Conservation (phyloP, 2,797 vertebrate species). For the Apogon talboti region DNA sequence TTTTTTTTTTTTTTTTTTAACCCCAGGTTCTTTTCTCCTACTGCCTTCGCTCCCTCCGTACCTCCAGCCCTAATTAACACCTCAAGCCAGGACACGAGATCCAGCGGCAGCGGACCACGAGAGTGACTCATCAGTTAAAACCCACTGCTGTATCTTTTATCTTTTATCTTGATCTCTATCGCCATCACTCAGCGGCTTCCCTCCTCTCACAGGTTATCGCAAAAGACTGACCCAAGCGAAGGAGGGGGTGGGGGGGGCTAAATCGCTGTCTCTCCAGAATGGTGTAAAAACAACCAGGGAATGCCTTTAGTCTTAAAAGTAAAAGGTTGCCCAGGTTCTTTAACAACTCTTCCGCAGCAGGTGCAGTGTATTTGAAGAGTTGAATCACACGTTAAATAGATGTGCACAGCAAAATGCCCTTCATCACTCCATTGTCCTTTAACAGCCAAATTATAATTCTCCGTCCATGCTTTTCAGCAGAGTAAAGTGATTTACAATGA, state of each 20-base stretch:
- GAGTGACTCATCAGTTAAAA: slow-evolving; percentile 75
- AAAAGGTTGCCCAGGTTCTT: slow-evolving; percentile 13
- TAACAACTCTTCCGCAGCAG: slow-evolving; percentile 3
- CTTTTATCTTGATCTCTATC: slow-evolving; percentile 74
- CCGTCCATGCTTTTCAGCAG: too few species aligned
- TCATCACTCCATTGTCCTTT: too few species aligned
- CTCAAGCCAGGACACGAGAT: slow-evolving; percentile 57
- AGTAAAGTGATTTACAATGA: too few species aligned
- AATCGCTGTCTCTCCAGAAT: slow-evolving; percentile 4
- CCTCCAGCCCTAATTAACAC: slow-evolving; percentile 72
- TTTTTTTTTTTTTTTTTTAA: background rate
- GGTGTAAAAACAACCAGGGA: slow-evolving; percentile 11
- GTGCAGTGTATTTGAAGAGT: background rate
- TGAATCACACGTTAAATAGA: background rate
- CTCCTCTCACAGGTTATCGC: slow-evolving; percentile 57
- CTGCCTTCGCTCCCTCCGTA: slow-evolving; percentile 21
- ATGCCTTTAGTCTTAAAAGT: slow-evolving; percentile 13
- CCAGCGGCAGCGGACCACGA: slow-evolving; percentile 41
- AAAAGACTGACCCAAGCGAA: slow-evolving; percentile 15
- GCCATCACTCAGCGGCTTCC: slow-evolving; percentile 63
- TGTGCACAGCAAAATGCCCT: too few species aligned
- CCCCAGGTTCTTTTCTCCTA: background rate
- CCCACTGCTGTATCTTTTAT: slow-evolving; percentile 67
- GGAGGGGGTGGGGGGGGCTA: background rate
- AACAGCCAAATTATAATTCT: too few species aligned